Evolutionary conservation across 2,888 invertebrate species (phyloP).

Genomic region (Mythimna albipuncta): DNA sequence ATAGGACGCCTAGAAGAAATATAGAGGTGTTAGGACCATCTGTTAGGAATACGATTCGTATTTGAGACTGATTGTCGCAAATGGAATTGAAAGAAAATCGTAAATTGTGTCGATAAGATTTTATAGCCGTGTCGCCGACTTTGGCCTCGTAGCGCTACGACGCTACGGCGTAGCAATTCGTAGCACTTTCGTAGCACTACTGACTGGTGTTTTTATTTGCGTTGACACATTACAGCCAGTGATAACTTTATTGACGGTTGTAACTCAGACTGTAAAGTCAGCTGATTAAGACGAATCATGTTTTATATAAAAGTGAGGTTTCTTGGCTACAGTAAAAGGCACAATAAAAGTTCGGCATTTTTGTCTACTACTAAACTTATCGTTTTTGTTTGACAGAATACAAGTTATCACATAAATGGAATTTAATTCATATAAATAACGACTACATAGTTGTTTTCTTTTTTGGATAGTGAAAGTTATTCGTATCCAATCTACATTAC

Average conservation of each 20-base stretch:
- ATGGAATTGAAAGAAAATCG: conserved; percentile 49
- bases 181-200: conserved; percentile 22
- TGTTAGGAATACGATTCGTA: conserved; percentile 20
- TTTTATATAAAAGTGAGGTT: not conserved
- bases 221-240: not conserved
- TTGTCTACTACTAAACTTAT: not conserved
- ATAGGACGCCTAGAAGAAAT: conserved; percentile 24
- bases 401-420: not conserved
- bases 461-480: not conserved
- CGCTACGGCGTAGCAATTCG: conserved; percentile 45
- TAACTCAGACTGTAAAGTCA: conserved; percentile 10
- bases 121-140: conserved; percentile 30
- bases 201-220: conserved; percentile 23
- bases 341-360: not conserved
- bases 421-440: not conserved
- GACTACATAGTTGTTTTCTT: not conserved
- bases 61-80: conserved; percentile 42
- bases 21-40: conserved; percentile 33
- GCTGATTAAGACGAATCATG: conserved; percentile 8
- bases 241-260: conserved; percentile 13
- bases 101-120: conserved; percentile 48
- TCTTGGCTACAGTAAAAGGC: not conserved
- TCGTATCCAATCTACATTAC: not conserved
- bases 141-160: conserved; percentile 33
- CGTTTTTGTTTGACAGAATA: no score